phyloP scores from a whole-genome alignment of 2,888 invertebrate species.

The Eledona agricola region DNA sequence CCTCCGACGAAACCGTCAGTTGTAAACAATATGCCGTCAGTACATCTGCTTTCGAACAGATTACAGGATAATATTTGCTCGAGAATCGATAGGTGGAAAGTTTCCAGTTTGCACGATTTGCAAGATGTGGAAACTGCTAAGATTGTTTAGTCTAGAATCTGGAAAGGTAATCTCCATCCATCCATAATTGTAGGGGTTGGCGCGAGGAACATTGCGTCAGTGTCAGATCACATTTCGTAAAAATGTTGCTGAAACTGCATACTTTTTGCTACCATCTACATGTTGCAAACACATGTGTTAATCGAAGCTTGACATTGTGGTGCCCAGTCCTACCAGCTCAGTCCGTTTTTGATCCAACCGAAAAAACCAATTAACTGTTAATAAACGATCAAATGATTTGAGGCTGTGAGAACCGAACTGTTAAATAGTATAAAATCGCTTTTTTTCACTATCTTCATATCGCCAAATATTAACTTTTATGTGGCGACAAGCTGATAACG shows the following conservation, averaged over 20 bases:
- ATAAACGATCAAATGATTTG: too few species aligned
- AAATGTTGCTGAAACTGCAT: constrained; percentile 21
- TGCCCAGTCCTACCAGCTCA: too few species aligned
- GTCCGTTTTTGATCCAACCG: too few species aligned
- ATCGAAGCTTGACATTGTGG: constrained; percentile 5
- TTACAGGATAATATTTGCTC: constrained; percentile 12
- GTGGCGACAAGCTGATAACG: constrained; percentile 1
- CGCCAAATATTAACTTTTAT: constrained; percentile 7
- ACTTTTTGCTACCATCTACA: constrained; percentile 22
- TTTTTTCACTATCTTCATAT: not conserved
- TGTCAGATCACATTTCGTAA: constrained; percentile 14
- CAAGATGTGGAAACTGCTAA: constrained; percentile 13
- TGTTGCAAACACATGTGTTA: constrained; percentile 25
- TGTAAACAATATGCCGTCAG: constrained; percentile 18
- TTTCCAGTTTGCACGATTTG: constrained; percentile 3
- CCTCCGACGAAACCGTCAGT: constrained; percentile 10
- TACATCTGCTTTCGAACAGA: constrained; percentile 20
- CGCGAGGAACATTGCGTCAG: constrained; percentile 27
- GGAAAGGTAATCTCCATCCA: constrained; percentile 5
- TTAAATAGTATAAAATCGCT: too few species aligned
- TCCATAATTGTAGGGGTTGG: constrained; percentile 6
- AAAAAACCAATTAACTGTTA: too few species aligned
- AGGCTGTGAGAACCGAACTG: too few species aligned
- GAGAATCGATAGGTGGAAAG: constrained; percentile 13
- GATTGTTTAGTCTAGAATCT: constrained; percentile 32